Evolutionary conservation across 1,140 invertebrate species (phyloP).

Genomic region (Melitaea cinxia): DNA sequence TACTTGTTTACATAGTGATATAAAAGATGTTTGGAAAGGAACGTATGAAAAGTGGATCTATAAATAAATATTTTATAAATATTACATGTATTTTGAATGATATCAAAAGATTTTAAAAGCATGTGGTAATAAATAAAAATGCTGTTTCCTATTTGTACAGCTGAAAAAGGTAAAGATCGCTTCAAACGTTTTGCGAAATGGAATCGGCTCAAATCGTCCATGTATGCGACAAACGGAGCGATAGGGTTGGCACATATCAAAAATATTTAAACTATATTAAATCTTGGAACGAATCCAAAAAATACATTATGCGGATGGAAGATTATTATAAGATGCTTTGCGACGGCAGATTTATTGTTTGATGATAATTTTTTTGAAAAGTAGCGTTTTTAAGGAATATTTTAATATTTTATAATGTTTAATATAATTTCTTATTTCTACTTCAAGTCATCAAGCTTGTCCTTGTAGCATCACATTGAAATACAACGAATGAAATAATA

Average conservation of each 20-base stretch:
- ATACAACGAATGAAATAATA: too few relatives aligned
- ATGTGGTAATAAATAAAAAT: background rate
- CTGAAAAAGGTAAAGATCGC: slow-evolving; percentile 19
- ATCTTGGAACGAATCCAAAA: background rate
- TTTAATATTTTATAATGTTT: too few relatives aligned
- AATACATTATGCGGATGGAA: too few relatives aligned
- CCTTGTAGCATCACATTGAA: too few relatives aligned
- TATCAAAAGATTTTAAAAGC: background rate
- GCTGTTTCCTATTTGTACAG: slow-evolving; percentile 7
- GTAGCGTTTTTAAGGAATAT: background rate
- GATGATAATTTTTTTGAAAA: background rate
- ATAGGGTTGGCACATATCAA: slow-evolving; percentile 1
- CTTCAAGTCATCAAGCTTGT: too few relatives aligned
- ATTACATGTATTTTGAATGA: too few relatives aligned
- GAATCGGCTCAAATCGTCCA: slow-evolving; percentile 16
- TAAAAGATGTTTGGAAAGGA: too few relatives aligned
- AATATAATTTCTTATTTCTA: too few relatives aligned
- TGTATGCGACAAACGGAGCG: background rate
- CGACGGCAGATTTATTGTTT: background rate
- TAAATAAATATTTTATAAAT: too few relatives aligned
- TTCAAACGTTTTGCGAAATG: slow-evolving; percentile 10
- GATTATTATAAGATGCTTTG: too few relatives aligned
- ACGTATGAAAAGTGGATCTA: too few relatives aligned
- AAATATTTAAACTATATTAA: background rate
- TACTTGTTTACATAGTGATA: too few relatives aligned